A percentile compares a stretch with the other conserved stretches of the same genome.
Conservation (phyloP, 2,113 vertebrate species). For the Halichoerus grypus region DNA sequence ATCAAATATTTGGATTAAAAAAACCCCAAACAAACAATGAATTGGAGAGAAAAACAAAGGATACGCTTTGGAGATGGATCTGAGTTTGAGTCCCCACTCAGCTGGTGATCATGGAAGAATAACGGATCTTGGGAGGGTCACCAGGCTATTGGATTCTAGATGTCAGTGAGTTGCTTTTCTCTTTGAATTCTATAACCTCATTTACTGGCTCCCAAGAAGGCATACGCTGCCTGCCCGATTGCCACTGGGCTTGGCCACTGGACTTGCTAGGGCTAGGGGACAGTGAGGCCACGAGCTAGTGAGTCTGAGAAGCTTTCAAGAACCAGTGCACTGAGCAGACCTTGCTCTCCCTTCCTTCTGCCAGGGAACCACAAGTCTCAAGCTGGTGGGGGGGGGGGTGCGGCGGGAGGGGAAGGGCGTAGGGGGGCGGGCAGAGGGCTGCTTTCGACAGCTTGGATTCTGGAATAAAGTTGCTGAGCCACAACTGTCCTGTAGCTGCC, state of each 20-base stretch:
- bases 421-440: not conserved
- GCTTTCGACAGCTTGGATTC: not conserved
- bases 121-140: not conserved
- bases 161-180: not conserved
- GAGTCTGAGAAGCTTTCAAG: not conserved
- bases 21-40: not conserved
- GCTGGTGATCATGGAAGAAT: not conserved
- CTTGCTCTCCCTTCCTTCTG: not conserved
- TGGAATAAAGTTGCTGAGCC: not conserved
- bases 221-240: rapidly evolving
- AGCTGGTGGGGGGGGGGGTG: not conserved
- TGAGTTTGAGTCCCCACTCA: not conserved
- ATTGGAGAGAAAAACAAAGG: not conserved
- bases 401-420: too few relatives aligned
- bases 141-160: not conserved
- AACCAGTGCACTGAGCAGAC: not conserved
- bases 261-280: not conserved
- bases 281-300: not conserved
- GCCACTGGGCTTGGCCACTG: not conserved
- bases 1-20: not conserved
- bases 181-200: not conserved
- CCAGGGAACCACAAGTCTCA: too few relatives aligned
- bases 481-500: rapidly evolving
- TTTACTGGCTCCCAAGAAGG: not conserved
- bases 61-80: not conserved